phyloP scores from a whole-genome alignment of 2,797 vertebrate species.

The Tenualosa thibaudeaui region DNA sequence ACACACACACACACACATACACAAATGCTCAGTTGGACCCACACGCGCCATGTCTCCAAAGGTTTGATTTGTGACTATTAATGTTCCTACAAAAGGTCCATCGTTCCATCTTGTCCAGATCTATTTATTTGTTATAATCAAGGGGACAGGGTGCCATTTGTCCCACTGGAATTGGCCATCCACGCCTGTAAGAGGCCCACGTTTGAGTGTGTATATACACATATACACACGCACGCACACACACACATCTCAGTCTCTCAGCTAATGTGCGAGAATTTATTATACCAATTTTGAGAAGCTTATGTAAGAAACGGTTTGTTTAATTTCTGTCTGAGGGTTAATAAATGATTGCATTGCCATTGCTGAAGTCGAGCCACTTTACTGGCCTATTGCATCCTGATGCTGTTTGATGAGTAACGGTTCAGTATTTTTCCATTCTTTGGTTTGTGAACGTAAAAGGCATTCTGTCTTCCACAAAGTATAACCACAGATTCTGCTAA shows the following conservation, averaged over 20 bases:
- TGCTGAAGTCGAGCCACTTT: background rate
- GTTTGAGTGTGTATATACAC: background rate
- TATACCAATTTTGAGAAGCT: conserved; percentile 61
- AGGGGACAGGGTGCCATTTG: conserved; percentile 65
- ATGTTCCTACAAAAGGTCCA: conserved; percentile 58
- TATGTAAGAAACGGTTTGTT: conserved; percentile 65
- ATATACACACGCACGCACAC: background rate
- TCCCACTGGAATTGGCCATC: conserved; percentile 48
- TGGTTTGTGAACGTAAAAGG: background rate
- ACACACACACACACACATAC: background rate
- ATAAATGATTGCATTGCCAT: conserved; percentile 59
- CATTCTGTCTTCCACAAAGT: background rate
- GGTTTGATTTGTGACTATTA: conserved; percentile 55
- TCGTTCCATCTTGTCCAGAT: conserved; percentile 50
- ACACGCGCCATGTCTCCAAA: conserved; percentile 60
- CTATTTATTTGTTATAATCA: conserved; percentile 76
- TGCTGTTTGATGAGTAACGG: background rate
- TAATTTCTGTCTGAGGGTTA: conserved; percentile 66
- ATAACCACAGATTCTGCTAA: background rate
- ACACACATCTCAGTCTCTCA: conserved; percentile 10
- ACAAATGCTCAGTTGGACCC: background rate
- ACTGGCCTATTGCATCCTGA: background rate
- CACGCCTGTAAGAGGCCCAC: conserved; percentile 35
- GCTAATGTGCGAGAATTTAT: conserved; percentile 65
- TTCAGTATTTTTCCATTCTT: background rate